Evolutionary conservation across 1,140 invertebrate genomes (phyloP), one percentile per base, ranked within the genome.

Genomic region (Diorhabda elongata): DNA sequence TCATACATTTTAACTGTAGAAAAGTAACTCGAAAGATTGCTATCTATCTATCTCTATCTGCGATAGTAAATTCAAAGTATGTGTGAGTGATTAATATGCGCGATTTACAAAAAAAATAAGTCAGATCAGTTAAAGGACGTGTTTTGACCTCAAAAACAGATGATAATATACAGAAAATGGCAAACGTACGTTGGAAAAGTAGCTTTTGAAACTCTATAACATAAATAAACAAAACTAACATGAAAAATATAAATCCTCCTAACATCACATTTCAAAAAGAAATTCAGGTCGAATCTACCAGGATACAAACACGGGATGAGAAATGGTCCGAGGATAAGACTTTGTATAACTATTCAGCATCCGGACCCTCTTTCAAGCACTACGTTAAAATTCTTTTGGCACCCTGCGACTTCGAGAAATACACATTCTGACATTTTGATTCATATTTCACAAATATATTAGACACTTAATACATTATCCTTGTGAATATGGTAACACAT

Each of bases 361-460:
- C 60, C 43, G 61, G 61, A 61, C 60, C 62, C 62, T 62, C 43
- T 56, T 63, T 68, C 67, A 68, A 52, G 58, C 61, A 57, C 47
- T 52, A 58, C 62, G 59, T 63, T 57, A 63, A 61, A 67, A 70
- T 71, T 71, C 69, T 60, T 70, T n/a, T 58, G 61, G 65, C 66
- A 68, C 69, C 69, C 69, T 60, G 58, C 68, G 64, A 67, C 52
- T 71, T 67, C 66, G 58, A 57, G 62, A 70, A 67, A 69, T 69
- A 67, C 68, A 69, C 61, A 63, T 66, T 73, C 69, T 67, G 72
- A 69, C 72, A 73, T 71, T 69, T 69, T 66, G 67, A 71, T 71
- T 70, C 68, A 73, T 73, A 73, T 73, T 73, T 73, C 72, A 73
- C 68, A 60, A 44, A 66, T 62, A 8, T 47, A 64, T n/a, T n/a